phyloP scores from a whole-genome alignment of 2,113 vertebrate species.

The Leucoraja erinaceus region DNA sequence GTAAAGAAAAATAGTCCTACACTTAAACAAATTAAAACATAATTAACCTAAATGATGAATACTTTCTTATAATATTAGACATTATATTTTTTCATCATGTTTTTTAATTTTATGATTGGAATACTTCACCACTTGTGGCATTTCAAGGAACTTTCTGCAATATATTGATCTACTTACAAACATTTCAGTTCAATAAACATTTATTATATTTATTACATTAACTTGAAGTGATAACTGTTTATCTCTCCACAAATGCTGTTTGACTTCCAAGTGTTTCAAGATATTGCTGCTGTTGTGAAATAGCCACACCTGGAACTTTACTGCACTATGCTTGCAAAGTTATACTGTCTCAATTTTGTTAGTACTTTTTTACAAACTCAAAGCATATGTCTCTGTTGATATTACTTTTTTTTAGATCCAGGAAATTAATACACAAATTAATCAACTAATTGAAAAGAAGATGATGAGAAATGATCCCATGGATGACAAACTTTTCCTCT shows the following conservation, averaged over 20 bases:
- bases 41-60: too few species aligned
- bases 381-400: slow-evolving; percentile 40
- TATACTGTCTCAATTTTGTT: neutral
- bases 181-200: too few species aligned
- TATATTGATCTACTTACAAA: too few species aligned
- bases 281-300: too few species aligned
- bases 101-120: too few species aligned
- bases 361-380: neutral
- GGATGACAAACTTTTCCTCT: slow-evolving; percentile 85
- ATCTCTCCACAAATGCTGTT: neutral
- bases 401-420: slow-evolving; percentile 65
- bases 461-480: slow-evolving; percentile 83
- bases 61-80: too few species aligned
- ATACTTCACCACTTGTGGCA: too few species aligned
- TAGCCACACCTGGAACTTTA: neutral
- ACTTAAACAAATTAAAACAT: too few species aligned
- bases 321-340: neutral
- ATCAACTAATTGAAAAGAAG: slow-evolving; percentile 83
- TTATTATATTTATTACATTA: too few species aligned
- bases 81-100: too few species aligned
- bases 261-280: neutral
- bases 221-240: neutral
- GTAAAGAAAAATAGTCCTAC: too few species aligned
- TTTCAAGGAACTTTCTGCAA: too few species aligned
- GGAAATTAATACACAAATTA: slow-evolving; percentile 73